Percentiles rank a stretch among this genome's conserved stretches.
These are phyloP conservation scores for Bombus vancouverensis DNA, from an alignment of 1,140 invertebrate genomes.

Conservation along the genomic window DNA sequence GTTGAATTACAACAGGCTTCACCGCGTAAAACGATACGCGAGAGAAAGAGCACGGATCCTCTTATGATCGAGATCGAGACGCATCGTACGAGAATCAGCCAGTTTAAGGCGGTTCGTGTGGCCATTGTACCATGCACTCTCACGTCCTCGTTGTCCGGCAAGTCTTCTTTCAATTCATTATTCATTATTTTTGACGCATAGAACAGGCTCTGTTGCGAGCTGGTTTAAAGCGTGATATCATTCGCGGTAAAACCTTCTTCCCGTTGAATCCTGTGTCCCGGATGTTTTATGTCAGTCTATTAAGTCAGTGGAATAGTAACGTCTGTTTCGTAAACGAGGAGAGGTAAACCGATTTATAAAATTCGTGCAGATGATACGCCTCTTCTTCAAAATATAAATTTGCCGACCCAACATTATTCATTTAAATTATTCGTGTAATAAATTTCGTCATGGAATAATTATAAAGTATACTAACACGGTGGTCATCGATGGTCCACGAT, in stretches of 20 bases:
- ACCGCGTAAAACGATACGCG: slow-evolving; percentile 19
- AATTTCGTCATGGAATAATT: no score
- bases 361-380: no score
- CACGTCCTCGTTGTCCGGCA: not conserved
- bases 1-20: slow-evolving; percentile 12
- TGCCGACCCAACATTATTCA: no score
- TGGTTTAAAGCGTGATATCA: not conserved
- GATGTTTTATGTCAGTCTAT: no score
- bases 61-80: slow-evolving; percentile 1
- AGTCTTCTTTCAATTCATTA: slow-evolving; percentile 24
- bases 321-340: no score
- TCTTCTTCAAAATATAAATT: no score
- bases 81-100: slow-evolving; percentile 21
- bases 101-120: slow-evolving; percentile 33
- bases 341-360: no score
- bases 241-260: not conserved
- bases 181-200: slow-evolving; percentile 12
- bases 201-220: not conserved
- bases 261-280: not conserved
- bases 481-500: no score
- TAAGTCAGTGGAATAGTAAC: no score
- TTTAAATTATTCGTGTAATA: no score
- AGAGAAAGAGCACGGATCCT: slow-evolving; percentile 3
- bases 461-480: no score
- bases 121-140: slow-evolving; percentile 18